Percentiles rank a stretch among this genome's conserved stretches.
Evolutionary conservation across 1,140 invertebrate genomes (phyloP).

Genomic region (Goniozus legneri): DNA sequence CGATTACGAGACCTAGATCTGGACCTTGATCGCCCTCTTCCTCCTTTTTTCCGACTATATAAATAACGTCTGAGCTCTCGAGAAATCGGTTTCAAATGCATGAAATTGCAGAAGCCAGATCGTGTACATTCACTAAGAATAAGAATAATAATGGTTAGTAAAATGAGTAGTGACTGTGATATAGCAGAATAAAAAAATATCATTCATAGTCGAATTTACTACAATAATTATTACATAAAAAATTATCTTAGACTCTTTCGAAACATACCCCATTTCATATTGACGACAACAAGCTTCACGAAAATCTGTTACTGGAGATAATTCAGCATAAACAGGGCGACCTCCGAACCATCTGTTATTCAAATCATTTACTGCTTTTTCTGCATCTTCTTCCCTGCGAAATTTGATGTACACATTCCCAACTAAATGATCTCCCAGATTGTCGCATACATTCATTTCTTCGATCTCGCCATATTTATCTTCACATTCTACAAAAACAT

Average conservation of each 20-base stretch:
- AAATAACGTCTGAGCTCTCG: slow-evolving; percentile 80
- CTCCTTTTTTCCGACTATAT: slow-evolving; percentile 47
- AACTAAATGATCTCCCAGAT: slow-evolving; percentile 95
- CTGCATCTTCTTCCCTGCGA: slow-evolving; percentile 96
- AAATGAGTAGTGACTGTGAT: too few species aligned
- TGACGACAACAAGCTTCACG: slow-evolving; percentile 98
- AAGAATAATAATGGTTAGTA: too few species aligned
- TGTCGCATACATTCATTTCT: slow-evolving; percentile 99
- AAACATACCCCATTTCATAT: slow-evolving; percentile 90
- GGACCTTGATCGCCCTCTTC: slow-evolving; percentile 47
- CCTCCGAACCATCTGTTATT: slow-evolving; percentile 99
- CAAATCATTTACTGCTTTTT: slow-evolving; percentile 92
- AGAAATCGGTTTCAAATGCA: slow-evolving; percentile 98
- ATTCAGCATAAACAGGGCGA: slow-evolving; percentile 94
- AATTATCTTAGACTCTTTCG: background rate
- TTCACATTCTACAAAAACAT: slow-evolving; percentile 97
- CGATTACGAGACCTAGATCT: slow-evolving; percentile 38
- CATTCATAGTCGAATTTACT: too few species aligned
- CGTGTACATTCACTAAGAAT: slow-evolving; percentile 92
- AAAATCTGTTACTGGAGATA: slow-evolving; percentile 98
- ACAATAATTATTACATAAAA: background rate
- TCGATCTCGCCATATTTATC: slow-evolving; percentile 99
- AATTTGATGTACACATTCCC: slow-evolving; percentile 99
- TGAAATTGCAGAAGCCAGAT: slow-evolving; percentile 99
- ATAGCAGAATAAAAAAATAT: too few species aligned